Base-by-base conservation (phyloP, 2,113 vertebrate genomes). In the Grallaria varia region DNA sequence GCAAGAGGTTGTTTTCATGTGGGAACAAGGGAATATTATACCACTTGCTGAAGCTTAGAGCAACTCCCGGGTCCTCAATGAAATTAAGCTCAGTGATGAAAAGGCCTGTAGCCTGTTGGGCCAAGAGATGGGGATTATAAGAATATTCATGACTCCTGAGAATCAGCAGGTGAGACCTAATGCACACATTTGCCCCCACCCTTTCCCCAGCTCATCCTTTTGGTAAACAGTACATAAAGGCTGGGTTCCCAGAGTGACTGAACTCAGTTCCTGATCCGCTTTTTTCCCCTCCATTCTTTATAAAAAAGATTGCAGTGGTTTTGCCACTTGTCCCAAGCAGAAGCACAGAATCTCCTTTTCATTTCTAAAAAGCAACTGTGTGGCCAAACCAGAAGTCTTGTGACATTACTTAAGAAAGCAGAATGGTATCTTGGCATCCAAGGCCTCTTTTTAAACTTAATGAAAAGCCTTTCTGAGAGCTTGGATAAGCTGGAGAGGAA, bases 121-220 rank as follows among this genome's bases (percentile, higher is more conserved):
- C 87, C 71, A 97, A 97, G 98, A 97, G 98, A 93, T 1, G 8
- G 69, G 98, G 99, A 99, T 99, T 99, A 99, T 97, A 96, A 92
- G 98, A 98, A 98, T 98, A 99, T 99, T 99, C 98, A 99, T 99
- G 98, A 98, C 97, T 98, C 98, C 98, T 92, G 92, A 96, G 98
- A 98, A 98, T 97, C 98, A 99, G 98, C 98, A 99, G 99, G 99
- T 99, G 98, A 99, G 98, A 98, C 96, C 95, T 96, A 95, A 86
- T 96, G 97, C 96, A 90, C 59, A 47, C 88, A 86, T 77, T 90
- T 89, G 96, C 83, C 89, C 83, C 76, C 90, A 16, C 83, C 86
- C 33, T 74, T 71, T 98, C 96, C 94, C 96, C 96, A 94, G 96
- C 98, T 99, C 97, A 99, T 99, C 99, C 98, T 98, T 99, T 99